phyloP scores from a whole-genome alignment of 2,888 invertebrate genomes.

The Pharmacophagus antenor region DNA sequence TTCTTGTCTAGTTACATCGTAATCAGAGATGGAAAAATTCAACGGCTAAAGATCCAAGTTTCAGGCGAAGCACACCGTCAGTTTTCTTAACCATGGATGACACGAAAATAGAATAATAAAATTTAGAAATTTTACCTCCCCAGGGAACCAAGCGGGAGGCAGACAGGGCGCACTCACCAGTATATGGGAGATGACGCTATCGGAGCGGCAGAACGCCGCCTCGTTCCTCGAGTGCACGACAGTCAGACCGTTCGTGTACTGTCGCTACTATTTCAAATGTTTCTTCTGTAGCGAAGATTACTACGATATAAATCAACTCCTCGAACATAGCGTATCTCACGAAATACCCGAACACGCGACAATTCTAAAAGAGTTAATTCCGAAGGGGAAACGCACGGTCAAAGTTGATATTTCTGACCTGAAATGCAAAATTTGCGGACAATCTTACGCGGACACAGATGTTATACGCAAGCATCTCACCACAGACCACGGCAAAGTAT shows the following conservation, averaged over 20 bases:
- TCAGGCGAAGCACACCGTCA: too few relatives aligned
- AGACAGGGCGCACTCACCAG: conserved; percentile 53
- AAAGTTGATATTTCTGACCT: conserved; percentile 63
- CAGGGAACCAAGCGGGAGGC: conserved; percentile 37
- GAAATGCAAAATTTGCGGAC: conserved; percentile 54
- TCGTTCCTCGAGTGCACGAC: conserved; percentile 54
- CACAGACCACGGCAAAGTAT: conserved; percentile 45
- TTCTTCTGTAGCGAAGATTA: conserved; percentile 60
- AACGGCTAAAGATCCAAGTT: too few relatives aligned
- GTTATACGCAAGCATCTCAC: conserved; percentile 50
- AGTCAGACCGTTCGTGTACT: conserved; percentile 58
- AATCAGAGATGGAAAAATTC: too few relatives aligned
- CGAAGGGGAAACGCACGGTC: conserved; percentile 59
- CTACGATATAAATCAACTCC: conserved; percentile 49
- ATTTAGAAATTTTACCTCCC: conserved; percentile 22
- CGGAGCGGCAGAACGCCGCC: conserved; percentile 61
- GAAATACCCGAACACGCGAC: conserved; percentile 45
- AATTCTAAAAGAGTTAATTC: conserved; percentile 53
- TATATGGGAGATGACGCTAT: conserved; percentile 64
- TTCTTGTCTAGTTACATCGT: too few relatives aligned
- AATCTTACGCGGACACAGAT: conserved; percentile 45
- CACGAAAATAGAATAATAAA: conserved; percentile 6
- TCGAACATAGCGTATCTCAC: conserved; percentile 51
- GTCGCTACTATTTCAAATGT: conserved; percentile 63
- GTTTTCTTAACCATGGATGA: too few relatives aligned